Base-by-base conservation (phyloP, 2,888 invertebrate genomes). In the Periphyllus acericola region DNA sequence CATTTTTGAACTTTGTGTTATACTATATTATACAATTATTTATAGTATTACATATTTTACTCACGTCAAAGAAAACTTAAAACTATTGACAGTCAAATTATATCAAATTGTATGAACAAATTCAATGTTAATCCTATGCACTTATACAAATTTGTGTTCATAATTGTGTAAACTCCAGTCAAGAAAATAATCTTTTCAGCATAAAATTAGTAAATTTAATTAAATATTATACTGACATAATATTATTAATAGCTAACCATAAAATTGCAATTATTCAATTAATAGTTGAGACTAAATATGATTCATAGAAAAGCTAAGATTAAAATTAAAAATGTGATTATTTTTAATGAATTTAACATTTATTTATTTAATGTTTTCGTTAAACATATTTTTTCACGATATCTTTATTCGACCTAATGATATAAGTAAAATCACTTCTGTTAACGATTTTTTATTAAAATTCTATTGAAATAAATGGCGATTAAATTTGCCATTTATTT, bases 291-390 rank as follows among this genome's bases (percentile, higher is more conserved):
- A 81, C 40, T 68, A 66, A 68, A 40, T 21, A 36, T 68, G 40
- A 68, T 81, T 81, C 81, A 66, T 40, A 68, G 66, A 68, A 81
- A 29, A 36, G 29, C 29, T 68, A 66, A 19, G 19, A 9, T 29
- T 66, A 40, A 25, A 81, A 81, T 68, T 68, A 29, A 68, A 80
- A 68, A 40, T 29, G 8, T n/a, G 19, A 81, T 81, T 40, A 81
- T 81, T 81, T 81, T 40, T 68, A 68, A 40, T 81, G 68, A 14
- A 66, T n/a, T 29, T 36, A 81, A 32, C 52, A 29, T 78, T 78
- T 32, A 36, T n/a, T 76, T 52, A 52, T 17, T 68, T 68, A 66
- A 29, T 29, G 66, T 66, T 29, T 40, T 81, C 68, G 21, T 21
- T 29, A 19, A 66, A 19, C 29, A 21, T 40, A n/a, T 40, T 46